Evolutionary conservation across 2,113 vertebrate genomes (phyloP).

Genomic region (Cavia aperea): DNA sequence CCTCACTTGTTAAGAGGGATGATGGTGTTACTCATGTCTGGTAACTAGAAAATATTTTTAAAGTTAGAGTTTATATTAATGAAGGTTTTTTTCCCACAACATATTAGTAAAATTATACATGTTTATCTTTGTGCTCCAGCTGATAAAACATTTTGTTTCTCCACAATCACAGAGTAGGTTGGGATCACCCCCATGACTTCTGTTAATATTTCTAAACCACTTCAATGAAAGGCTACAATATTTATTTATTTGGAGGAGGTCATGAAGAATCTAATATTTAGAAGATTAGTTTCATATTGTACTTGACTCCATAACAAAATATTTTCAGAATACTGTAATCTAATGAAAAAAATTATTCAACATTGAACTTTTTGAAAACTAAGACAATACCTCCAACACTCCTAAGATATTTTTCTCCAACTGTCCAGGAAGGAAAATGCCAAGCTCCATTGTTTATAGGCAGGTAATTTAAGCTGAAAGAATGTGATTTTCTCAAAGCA

Average conservation of each 20-base stretch:
- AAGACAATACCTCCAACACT: background rate
- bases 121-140: background rate
- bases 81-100: background rate
- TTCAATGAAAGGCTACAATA: background rate
- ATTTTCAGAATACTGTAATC: background rate
- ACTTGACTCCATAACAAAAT: constrained; percentile 1
- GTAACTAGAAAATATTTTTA: background rate
- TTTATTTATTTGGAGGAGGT: background rate
- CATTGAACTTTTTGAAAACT: background rate
- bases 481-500: background rate
- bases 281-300: background rate
- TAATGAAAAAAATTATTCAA: background rate
- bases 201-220: background rate
- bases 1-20: background rate
- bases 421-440: background rate
- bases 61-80: background rate
- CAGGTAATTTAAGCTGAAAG: background rate
- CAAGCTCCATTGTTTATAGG: background rate
- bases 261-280: background rate
- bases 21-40: background rate
- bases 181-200: background rate
- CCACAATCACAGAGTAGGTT: background rate
- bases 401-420: background rate
- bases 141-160: background rate
- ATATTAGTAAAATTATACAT: background rate